A percentile compares a stretch with the other conserved stretches of the same genome.
Conservation (phyloP, 2,797 vertebrate species). For the Epinephelus malabaricus region DNA sequence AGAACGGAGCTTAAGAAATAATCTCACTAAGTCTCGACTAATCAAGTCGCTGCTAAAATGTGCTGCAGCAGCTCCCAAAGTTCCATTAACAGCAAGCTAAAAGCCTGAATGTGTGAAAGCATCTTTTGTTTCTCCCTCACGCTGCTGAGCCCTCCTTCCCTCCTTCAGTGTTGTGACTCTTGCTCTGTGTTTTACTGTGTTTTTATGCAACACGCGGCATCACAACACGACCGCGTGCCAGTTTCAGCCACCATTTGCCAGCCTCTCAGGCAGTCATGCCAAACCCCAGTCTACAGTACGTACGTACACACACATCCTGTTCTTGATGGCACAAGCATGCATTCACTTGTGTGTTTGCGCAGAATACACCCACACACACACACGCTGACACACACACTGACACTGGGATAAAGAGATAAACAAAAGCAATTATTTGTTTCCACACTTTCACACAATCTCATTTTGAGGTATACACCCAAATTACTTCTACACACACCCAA, state of each 20-base stretch:
- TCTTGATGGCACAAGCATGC: conserved; percentile 44
- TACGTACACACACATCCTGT: conserved; percentile 45
- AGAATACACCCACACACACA: conserved; percentile 41
- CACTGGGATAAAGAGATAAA: conserved; percentile 38
- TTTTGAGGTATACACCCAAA: conserved; percentile 6
- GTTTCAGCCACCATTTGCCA: conserved; percentile 45
- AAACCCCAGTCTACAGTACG: conserved; percentile 52
- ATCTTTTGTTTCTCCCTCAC: conserved; percentile 63
- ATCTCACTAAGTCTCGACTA: conserved; percentile 8
- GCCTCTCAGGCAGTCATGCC: conserved; percentile 36
- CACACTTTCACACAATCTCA: conserved; percentile 39
- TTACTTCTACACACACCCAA: too few species aligned
- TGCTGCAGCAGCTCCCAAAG: conserved; percentile 9
- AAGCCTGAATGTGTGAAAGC: conserved; percentile 66
- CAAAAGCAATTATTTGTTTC: conserved; percentile 60
- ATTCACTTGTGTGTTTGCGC: conserved; percentile 31
- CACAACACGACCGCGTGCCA: conserved; percentile 66
- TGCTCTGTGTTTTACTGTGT: conserved; percentile 12
- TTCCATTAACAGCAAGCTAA: conserved; percentile 18
- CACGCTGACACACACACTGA: not conserved
- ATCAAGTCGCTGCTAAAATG: conserved; percentile 18
- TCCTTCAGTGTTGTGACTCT: conserved; percentile 44
- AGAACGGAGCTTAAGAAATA: not conserved
- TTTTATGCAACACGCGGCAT: conserved; percentile 60
- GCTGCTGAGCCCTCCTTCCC: conserved; percentile 44